Evolutionary conservation across 1,140 invertebrate species (phyloP).

Genomic region (Brachionus plicatilis): DNA sequence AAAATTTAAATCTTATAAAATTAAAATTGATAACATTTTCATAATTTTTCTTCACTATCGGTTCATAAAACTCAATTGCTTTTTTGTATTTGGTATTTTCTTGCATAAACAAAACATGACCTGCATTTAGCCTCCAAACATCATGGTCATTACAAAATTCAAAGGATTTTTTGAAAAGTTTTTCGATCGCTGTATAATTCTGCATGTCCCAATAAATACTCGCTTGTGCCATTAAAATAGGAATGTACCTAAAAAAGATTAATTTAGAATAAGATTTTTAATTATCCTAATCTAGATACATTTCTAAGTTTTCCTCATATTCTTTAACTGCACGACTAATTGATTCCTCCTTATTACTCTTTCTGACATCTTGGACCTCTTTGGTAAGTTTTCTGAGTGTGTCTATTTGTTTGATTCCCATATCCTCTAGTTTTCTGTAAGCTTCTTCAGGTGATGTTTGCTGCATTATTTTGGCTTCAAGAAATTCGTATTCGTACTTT

Average conservation of each 20-base stretch:
- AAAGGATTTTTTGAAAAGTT: constrained; percentile 75
- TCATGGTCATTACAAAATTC: constrained; percentile 97
- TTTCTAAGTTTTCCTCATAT: constrained; percentile 83
- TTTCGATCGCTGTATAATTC: constrained; percentile 80
- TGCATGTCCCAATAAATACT: constrained; percentile 98
- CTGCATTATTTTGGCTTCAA: constrained; percentile 89
- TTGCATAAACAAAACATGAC: constrained; percentile 97
- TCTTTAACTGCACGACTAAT: constrained; percentile 82
- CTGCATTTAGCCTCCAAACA: constrained; percentile 92
- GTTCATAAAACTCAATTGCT: constrained; percentile 76
- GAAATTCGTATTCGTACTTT: constrained; percentile 63
- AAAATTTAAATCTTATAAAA: not conserved
- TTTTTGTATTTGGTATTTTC: constrained; percentile 92
- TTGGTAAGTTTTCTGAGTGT: constrained; percentile 83
- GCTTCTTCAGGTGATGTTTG: constrained; percentile 95
- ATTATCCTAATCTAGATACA: constrained; percentile 57
- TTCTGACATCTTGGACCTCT: constrained; percentile 53
- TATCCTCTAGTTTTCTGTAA: constrained; percentile 90
- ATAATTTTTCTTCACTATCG: constrained; percentile 91
- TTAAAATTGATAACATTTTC: constrained; percentile 64
- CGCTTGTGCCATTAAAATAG: constrained; percentile 95
- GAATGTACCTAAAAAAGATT: constrained; percentile 63
- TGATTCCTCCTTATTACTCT: constrained; percentile 71
- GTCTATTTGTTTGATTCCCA: constrained; percentile 84
- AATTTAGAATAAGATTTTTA: not conserved